Conservation (phyloP, 1,140 invertebrate genomes). For the Pararge aegeria region DNA sequence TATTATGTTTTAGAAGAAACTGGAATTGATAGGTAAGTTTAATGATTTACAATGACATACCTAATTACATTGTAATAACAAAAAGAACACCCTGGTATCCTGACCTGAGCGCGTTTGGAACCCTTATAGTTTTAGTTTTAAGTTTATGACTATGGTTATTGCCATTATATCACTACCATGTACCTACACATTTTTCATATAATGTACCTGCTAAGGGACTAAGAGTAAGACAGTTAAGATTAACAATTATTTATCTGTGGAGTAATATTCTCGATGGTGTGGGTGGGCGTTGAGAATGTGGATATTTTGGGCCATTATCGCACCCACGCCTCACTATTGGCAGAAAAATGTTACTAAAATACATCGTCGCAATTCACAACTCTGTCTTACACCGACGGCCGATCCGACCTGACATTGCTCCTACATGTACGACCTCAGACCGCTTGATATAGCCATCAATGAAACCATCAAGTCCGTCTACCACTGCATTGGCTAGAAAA, state of each 20-base stretch:
- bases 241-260: slow-evolving; percentile 53
- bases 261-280: slow-evolving; percentile 58
- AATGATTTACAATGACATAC: no score
- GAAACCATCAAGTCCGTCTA: slow-evolving; percentile 3
- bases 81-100: no score
- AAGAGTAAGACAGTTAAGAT: slow-evolving; percentile 6
- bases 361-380: slow-evolving; percentile 57
- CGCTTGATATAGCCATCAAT: slow-evolving; percentile 11
- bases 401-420: slow-evolving; percentile 48
- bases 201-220: no score
- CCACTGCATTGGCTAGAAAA: no score
- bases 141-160: no score
- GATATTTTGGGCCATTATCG: slow-evolving; percentile 69
- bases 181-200: no score
- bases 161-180: no score
- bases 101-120: no score
- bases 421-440: not conserved
- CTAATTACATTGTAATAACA: no score
- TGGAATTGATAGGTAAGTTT: not conserved
- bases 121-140: no score
- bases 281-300: slow-evolving; percentile 64
- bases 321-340: slow-evolving; percentile 64
- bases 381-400: slow-evolving; percentile 31
- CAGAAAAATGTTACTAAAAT: slow-evolving; percentile 73
- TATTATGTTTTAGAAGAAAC: slow-evolving; percentile 3